Base-by-base conservation (phyloP, 2,888 invertebrate genomes). In the Gandaritis pyraliata region DNA sequence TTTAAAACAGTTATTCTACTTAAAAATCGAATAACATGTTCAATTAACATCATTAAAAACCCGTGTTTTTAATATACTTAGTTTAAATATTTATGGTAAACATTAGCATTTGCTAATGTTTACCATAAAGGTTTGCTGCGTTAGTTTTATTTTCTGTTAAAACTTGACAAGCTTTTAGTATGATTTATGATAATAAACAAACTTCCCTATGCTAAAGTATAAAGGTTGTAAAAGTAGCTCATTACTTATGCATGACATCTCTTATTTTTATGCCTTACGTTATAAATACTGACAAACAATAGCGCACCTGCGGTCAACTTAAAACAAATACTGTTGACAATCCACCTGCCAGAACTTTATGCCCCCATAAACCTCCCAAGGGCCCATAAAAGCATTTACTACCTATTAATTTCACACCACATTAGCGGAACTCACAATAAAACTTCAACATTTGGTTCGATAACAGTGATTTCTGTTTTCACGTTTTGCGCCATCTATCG, bases 351-450 rank as follows among this genome's bases (percentile, higher is more conserved):
- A 80, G 75, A 73, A 80, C 78, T 90, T 91, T 89, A 90, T 86
- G 85, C 74, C 81, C 82, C 87, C 80, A 91, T 91, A 90, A 92
- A 92, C 81, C 80, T 78, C 81, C 83, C 81, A 86, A 89, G 90
- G 82, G 85, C 84, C 90, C 87, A 90, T 92, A 91, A 92, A 91
- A 83, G 86, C 84, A 90, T 91, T n/a, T 91, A 92, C 89, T 87
- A 87, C 90, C 92, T 91, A 92, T 92, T 91, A 91, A 92, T 92
- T 91, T 92, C 89, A 91, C 92, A 92, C 90, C 88, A 86, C 89
- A 92, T 92, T 92, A 91, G 92, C 91, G 87, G 89, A 90, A 90
- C 92, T 89, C 80, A 90, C 88, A 89, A 91, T 91, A 91, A 92
- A 92, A 92, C 86, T 90, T 89, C 80, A 88, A 88, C 87, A 84